Base-by-base conservation (phyloP, 1,140 invertebrate genomes). In the Ooceraea biroi region DNA sequence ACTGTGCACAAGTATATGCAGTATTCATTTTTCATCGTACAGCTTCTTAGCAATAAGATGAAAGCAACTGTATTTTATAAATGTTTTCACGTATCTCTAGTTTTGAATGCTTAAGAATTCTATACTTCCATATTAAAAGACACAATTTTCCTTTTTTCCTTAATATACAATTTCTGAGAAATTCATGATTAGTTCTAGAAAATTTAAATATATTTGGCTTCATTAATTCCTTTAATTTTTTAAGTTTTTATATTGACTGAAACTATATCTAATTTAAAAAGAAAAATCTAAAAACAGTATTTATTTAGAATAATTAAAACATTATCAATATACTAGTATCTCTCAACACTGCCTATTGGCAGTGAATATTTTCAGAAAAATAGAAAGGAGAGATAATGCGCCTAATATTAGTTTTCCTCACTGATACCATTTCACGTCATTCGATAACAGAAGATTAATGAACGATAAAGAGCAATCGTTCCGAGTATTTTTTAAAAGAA, bases 391-490 rank as follows among this genome's bases (percentile, higher is more conserved):
- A 61, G 41, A 46, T 73, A 73, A 41, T 58, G 60, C n/a, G 22
- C 2, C 22, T 61, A 4, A n/a, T 25, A 61, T 74, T 46, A 60
- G 44, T 14, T 44, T 44, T 11, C 27, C 5, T 3, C n/a, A 60
- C 30, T n/a, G 52, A 46, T 22, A 44, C 5, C 8, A 41, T 44
- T 36, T 50, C n/a, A 17, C 25, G 14, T 61, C 22, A 41, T 27
- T 27, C 30, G 14, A 12, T 17, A 73, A 41, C 19, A 14, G 19
- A 12, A 57, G 22, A 74, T 44, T 60, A 74, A 60, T 36, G 44
- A 46, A 60, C 55, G 44, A 46, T 19, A 60, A 44, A 74, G n/a
- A 36, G 36, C 36, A 36, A 44, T 71, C 17, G 68, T 50, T 71
- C 10, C 7, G 14, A 25, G n/a, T 44, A 3, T 52, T 50, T 3